These are phyloP conservation scores for Pristionchus arcanus DNA, from an alignment of 2,888 invertebrate species.

Conservation along the genomic window DNA sequence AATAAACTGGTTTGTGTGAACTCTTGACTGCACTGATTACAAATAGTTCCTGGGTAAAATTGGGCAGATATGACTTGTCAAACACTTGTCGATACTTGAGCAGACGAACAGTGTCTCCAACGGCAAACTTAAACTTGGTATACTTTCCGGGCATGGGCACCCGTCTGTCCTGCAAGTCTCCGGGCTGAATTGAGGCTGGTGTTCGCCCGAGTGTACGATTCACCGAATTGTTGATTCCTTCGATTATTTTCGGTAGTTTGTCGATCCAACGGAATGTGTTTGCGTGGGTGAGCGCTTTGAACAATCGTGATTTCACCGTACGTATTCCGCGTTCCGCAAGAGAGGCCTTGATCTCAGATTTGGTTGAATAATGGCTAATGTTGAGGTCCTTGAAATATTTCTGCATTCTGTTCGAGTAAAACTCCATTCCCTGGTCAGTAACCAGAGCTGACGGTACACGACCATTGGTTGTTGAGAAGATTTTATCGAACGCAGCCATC, in stretches of 20 bases:
- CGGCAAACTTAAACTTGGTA: not conserved
- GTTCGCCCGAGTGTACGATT: not conserved
- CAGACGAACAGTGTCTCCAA: not conserved
- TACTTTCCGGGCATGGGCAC: not conserved
- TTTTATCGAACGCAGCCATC: not conserved
- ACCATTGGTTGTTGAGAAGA: not conserved
- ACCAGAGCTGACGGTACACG: not conserved
- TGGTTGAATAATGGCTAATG: not conserved
- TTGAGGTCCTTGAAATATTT: not conserved
- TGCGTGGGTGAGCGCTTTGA: not conserved
- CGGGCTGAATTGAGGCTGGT: not conserved
- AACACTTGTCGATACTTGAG: not conserved
- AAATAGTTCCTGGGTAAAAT: not conserved
- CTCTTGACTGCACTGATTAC: not conserved
- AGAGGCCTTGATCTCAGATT: too few species aligned
- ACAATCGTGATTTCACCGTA: not conserved
- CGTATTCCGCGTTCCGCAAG: not conserved
- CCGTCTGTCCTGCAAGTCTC: not conserved
- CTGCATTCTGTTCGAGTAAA: not conserved
- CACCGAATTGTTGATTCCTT: not conserved
- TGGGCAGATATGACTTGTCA: not conserved
- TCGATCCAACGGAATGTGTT: not conserved
- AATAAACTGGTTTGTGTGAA: not conserved
- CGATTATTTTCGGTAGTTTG: not conserved
- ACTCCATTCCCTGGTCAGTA: not conserved